Conservation (phyloP, 1,140 invertebrate genomes). For the Listronotus bonariensis region DNA sequence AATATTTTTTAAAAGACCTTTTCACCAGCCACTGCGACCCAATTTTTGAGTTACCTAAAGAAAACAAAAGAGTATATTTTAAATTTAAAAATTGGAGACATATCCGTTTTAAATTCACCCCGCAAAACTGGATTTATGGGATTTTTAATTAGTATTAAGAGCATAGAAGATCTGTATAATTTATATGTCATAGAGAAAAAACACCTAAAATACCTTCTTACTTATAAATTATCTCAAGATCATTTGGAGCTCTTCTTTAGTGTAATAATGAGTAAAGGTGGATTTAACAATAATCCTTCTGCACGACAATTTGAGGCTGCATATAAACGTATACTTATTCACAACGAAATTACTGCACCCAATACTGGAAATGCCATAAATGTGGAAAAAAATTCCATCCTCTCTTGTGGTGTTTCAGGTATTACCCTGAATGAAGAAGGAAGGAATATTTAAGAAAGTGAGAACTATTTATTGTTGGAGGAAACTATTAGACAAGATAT, state of each 20-base stretch:
- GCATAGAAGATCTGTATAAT: slow-evolving; percentile 43
- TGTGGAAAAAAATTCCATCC: neutral
- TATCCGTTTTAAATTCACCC: slow-evolving; percentile 18
- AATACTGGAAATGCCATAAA: neutral
- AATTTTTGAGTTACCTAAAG: slow-evolving; percentile 30
- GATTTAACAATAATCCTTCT: slow-evolving; percentile 54
- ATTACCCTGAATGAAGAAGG: neutral
- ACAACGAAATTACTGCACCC: neutral
- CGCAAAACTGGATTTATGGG: slow-evolving; percentile 48
- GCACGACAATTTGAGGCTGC: slow-evolving; percentile 46
- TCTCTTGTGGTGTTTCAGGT: too few species aligned
- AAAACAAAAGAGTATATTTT: slow-evolving; percentile 31
- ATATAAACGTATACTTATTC: slow-evolving; percentile 34
- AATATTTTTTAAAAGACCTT: slow-evolving; percentile 34
- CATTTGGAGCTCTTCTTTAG: slow-evolving; percentile 54
- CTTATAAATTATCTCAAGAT: slow-evolving; percentile 55
- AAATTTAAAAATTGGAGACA: slow-evolving; percentile 26
- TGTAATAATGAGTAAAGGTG: slow-evolving; percentile 43
- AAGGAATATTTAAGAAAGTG: slow-evolving; percentile 1
- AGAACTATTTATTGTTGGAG: neutral
- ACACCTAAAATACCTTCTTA: slow-evolving; percentile 42
- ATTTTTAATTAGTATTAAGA: slow-evolving; percentile 44
- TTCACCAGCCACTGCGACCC: slow-evolving; percentile 23
- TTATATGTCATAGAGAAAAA: slow-evolving; percentile 36
- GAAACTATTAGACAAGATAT: slow-evolving; percentile 18